A percentile compares a stretch with the other conserved stretches of the same genome.
phyloP scores from a whole-genome alignment of 2,888 invertebrate genomes.

The Daptonema setosum region DNA sequence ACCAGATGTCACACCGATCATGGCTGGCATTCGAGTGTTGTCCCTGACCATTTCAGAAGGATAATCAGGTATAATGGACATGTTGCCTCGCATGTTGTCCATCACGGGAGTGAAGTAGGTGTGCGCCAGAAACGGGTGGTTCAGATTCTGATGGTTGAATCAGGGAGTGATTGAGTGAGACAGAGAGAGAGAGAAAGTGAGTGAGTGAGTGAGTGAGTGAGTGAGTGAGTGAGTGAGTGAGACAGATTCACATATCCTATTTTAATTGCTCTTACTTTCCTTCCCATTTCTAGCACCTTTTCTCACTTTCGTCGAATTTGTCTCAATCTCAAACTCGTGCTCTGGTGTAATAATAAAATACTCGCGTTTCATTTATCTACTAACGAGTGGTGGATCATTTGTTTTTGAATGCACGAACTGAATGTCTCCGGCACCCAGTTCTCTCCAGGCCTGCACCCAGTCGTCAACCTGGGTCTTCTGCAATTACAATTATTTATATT shows the following conservation, averaged over 20 bases:
- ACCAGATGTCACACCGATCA: conserved; percentile 9
- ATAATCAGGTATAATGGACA: conserved; percentile 6
- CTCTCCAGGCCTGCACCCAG: background rate
- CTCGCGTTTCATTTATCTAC: too few species aligned
- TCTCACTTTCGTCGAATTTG: too few species aligned
- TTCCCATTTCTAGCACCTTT: too few species aligned
- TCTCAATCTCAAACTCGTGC: too few species aligned
- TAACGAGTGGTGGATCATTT: background rate
- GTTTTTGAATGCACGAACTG: background rate
- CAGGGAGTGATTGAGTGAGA: background rate
- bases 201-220: too few species aligned
- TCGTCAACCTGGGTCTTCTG: background rate
- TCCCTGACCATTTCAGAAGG: conserved; percentile 3
- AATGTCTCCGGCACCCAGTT: background rate
- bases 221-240: background rate
- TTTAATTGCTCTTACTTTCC: too few species aligned
- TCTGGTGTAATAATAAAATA: too few species aligned
- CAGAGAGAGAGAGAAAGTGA: background rate
- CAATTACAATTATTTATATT: background rate
- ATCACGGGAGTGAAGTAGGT: conserved; percentile 12
- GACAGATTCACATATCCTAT: background rate
- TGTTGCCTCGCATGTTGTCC: conserved; percentile 5
- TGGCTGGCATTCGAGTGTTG: conserved; percentile 5
- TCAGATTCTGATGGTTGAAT: conserved; percentile 8
- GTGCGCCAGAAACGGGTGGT: conserved; percentile 11